Evolutionary conservation across 2,797 vertebrate species (phyloP), one percentile per base, ranked within the genome.

Genomic region (Neopelma chrysocephalum): DNA sequence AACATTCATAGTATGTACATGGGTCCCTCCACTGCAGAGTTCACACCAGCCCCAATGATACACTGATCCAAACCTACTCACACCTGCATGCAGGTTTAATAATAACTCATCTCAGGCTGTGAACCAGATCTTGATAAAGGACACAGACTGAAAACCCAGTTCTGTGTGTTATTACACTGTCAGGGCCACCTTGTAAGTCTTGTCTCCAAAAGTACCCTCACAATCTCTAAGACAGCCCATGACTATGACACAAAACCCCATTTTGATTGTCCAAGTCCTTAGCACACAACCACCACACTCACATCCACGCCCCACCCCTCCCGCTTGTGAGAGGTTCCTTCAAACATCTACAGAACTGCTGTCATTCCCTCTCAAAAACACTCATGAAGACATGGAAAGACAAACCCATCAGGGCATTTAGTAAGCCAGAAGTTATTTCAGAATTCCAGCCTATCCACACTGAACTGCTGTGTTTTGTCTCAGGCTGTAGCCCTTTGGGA

Each of bases 211-310:
- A 72, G 58, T 3, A 61, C 12, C 51, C n/a, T 70, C 32, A 23
- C 32, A 15, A 20, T 34, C 47, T 68, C 45, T 40, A 60, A 29
- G 14, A 34, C 43, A 85, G n/a, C 1, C 1, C 1, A 0, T 16
- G 57, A 69, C n/a, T 65, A 25, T 38, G 26, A 45, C 26, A 15
- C 5, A 75, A 57, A n/a, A 65, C 6, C 5, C 5, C 4, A 2
- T 11, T 83, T 10, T 15, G 43, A 57, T 0, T 65, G 43, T 71
- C 32, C 48, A 64, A 40, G 42, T 56, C 43, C 10, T 42, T 42
- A 60, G 34, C 38, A 54, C 10, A 65, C 23, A 23, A 48, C 23
- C n/a, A 78, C 34, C 36, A 38, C 12, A 2, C 47, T 38, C 25
- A 9, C 10, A 38, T 11, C 23, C 9, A n/a, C 2, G 15, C 12